Evolutionary conservation across 2,888 invertebrate genomes (phyloP), one percentile per base, ranked within the genome.

Genomic region (Standfussiana lucernea): DNA sequence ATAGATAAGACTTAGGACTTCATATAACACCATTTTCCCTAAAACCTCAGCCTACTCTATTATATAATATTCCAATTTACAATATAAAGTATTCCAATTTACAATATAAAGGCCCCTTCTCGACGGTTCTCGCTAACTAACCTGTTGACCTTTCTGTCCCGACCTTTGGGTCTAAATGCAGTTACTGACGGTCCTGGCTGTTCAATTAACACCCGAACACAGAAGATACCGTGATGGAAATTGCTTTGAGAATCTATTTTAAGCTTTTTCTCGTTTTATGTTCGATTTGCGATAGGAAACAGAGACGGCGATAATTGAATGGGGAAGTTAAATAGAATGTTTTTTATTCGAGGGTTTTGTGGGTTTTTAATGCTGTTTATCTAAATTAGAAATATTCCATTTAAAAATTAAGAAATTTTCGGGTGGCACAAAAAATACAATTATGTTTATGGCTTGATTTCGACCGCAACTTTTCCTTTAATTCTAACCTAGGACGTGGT

Each of bases 111-210:
- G 45, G 50, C 21, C 59, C 66, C 42, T 62, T 32, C 6, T 18
- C 18, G 40, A 28, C 28, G 61, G 28, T 62, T 28, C 65, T 6
- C 50, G 28, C 18, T 64, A 80, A 80, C 65, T 82, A 53, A 86
- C 82, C 59, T 77, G 79, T 66, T 78, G 72, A 86, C 88, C 87
- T 86, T 80, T 86, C 65, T 18, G 35, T 28, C n/a, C 24, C 73
- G 75, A 88, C 87, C 87, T 88, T 86, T 84, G 67, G 67, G 70
- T 40, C 68, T 74, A 77, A 86, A 86, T 86, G 88, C 86, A 86
- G 67, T 88, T 88, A 83, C 62, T n/a, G 61, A 18, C 61, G 62
- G 61, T 77, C 71, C 73, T 68, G 68, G 65, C 50, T n/a, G 50
- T 75, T 87, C 77, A 88, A 86, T 88, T 86, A 86, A 68, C 80